These are phyloP conservation scores for Acomys russatus DNA, from an alignment of 2,797 vertebrate genomes.

Conservation along the genomic window DNA sequence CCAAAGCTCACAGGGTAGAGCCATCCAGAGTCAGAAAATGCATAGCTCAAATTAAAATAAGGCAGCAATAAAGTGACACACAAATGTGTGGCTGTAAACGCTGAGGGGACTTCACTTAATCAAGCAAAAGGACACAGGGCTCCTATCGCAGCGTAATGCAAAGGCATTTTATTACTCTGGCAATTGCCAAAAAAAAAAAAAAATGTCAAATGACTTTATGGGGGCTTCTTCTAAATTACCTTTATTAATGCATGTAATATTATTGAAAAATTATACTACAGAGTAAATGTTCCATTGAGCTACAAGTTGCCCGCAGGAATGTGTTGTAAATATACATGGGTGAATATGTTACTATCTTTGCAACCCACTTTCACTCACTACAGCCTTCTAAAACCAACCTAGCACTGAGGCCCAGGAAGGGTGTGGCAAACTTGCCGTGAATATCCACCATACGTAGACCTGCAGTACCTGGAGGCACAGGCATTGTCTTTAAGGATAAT, in stretches of 20 bases:
- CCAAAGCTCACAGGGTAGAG: background rate
- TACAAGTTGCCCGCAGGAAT: conserved; percentile 80
- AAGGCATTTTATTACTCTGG: conserved; percentile 78
- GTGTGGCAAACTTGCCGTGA: background rate
- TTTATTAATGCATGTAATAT: conserved; percentile 85
- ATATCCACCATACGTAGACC: background rate
- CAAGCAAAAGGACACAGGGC: conserved; percentile 78
- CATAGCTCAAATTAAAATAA: conserved; percentile 74
- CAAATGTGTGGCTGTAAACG: conserved; percentile 68
- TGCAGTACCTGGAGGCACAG: background rate
- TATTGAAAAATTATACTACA: conserved; percentile 81
- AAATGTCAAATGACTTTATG: conserved; percentile 79
- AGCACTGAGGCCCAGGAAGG: background rate
- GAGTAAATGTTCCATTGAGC: conserved; percentile 78
- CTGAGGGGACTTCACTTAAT: conserved; percentile 69
- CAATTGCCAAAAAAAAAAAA: conserved; percentile 69
- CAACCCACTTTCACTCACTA: conserved; percentile 68
- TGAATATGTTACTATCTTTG: conserved; percentile 76
- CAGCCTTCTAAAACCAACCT: conserved; percentile 67
- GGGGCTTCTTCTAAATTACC: conserved; percentile 78
- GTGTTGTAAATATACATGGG: conserved; percentile 76
- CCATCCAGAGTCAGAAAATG: conserved; percentile 49
- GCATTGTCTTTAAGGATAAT: background rate
- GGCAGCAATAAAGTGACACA: conserved; percentile 59
- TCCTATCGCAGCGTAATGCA: conserved; percentile 25